These are phyloP conservation scores for Dasypolia templi DNA, from an alignment of 2,888 invertebrate genomes.

Conservation along the genomic window DNA sequence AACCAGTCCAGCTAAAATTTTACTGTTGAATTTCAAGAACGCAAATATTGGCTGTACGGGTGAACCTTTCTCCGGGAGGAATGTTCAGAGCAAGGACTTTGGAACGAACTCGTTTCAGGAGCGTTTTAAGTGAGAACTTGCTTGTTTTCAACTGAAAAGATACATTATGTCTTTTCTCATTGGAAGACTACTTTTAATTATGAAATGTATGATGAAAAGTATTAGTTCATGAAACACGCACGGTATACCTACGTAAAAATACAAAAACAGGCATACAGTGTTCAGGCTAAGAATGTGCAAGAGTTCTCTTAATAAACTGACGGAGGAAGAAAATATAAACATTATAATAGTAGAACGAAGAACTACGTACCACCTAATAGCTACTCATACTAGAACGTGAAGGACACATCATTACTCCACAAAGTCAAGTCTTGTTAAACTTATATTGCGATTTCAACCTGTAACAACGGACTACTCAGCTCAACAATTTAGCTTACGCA, in stretches of 20 bases:
- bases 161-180: background rate
- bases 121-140: background rate
- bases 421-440: slow-evolving; percentile 50
- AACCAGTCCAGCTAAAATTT: slow-evolving; percentile 21
- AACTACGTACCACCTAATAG: slow-evolving; percentile 29
- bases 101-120: slow-evolving; percentile 10
- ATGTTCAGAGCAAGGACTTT: slow-evolving; percentile 21
- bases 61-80: slow-evolving; percentile 10
- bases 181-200: background rate
- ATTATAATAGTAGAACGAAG: background rate
- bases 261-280: background rate
- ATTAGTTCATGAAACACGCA: background rate
- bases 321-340: background rate
- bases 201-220: background rate
- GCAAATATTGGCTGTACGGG: slow-evolving; percentile 38
- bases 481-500: slow-evolving; percentile 55
- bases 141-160: background rate
- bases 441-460: slow-evolving; percentile 51
- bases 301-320: background rate
- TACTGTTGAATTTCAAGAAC: slow-evolving; percentile 42
- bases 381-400: slow-evolving; percentile 23
- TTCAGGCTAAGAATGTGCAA: background rate
- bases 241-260: too few relatives aligned
- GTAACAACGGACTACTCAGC: slow-evolving; percentile 48
- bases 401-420: slow-evolving; percentile 37